phyloP scores from a whole-genome alignment of 1,140 invertebrate species.

The Lysiphlebus fabarum region DNA sequence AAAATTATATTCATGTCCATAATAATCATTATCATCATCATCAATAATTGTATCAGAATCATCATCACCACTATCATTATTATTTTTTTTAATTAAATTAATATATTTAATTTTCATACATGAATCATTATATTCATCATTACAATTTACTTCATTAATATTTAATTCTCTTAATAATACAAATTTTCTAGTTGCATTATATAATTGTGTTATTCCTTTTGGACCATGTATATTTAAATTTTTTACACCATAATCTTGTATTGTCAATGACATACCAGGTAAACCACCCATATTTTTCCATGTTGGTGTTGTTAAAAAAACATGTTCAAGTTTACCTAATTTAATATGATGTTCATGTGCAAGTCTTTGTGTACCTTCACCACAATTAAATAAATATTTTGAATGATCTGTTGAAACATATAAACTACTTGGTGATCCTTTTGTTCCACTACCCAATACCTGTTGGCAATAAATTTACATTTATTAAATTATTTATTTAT shows the following conservation, averaged over 20 bases:
- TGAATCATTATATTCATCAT: conserved; percentile 62
- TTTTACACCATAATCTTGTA: conserved; percentile 80
- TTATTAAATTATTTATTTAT: too few relatives aligned
- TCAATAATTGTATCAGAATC: conserved; percentile 21
- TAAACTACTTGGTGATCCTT: conserved; percentile 68
- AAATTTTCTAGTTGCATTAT: conserved; percentile 69
- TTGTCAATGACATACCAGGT: conserved; percentile 76
- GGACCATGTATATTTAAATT: conserved; percentile 82
- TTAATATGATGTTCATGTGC: conserved; percentile 84
- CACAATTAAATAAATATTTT: conserved; percentile 90
- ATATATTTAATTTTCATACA: conserved; percentile 72
- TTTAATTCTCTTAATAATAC: conserved; percentile 68
- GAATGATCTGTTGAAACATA: conserved; percentile 77
- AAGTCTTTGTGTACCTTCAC: conserved; percentile 84
- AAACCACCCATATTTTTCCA: conserved; percentile 85
- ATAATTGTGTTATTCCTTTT: conserved; percentile 65
- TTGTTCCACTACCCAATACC: conserved; percentile 58
- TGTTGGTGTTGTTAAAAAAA: conserved; percentile 80
- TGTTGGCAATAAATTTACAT: too few relatives aligned
- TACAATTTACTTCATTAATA: conserved; percentile 58
- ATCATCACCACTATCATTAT: conserved; percentile 24
- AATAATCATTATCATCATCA: conserved; percentile 61
- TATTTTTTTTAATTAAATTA: conserved; percentile 43
- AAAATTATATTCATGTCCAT: conserved; percentile 55
- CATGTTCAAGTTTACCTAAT: conserved; percentile 74